These are phyloP conservation scores for Caenorhabditis zanzibari DNA, from an alignment of 2,888 invertebrate genomes.

Conservation along the genomic window DNA sequence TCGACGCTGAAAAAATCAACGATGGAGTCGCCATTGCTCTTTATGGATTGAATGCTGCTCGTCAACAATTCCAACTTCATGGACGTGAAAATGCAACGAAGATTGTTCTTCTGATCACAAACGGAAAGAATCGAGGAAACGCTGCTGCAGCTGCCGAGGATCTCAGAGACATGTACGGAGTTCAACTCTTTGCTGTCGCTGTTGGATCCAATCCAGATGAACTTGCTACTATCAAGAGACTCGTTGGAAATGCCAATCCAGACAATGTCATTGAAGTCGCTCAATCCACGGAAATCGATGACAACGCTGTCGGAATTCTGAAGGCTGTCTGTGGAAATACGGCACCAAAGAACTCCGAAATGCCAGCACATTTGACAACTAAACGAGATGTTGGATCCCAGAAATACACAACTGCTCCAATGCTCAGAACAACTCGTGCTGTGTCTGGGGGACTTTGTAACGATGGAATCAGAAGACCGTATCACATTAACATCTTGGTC, in stretches of 20 bases:
- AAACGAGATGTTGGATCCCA: conserved; percentile 61
- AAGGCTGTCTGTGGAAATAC: conserved; percentile 70
- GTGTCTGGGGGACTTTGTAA: conserved; percentile 75
- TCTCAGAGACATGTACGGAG: conserved; percentile 77
- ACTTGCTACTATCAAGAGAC: conserved; percentile 74
- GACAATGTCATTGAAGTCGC: conserved; percentile 69
- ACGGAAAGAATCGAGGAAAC: conserved; percentile 82
- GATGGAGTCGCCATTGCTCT: conserved; percentile 79
- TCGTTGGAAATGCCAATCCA: conserved; percentile 68
- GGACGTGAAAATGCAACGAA: conserved; percentile 79
- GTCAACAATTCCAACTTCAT: conserved; percentile 82
- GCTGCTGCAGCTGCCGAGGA: conserved; percentile 81
- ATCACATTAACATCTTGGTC: conserved; percentile 77
- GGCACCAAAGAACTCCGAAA: conserved; percentile 52
- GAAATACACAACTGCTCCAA: conserved; percentile 67
- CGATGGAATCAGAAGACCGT: conserved; percentile 78
- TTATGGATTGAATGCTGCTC: conserved; percentile 81
- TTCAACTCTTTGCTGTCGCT: conserved; percentile 80
- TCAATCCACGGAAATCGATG: conserved; percentile 67
- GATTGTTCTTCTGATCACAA: conserved; percentile 81
- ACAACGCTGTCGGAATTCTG: conserved; percentile 62
- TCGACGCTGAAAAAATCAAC: conserved; percentile 77
- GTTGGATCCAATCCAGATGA: conserved; percentile 78
- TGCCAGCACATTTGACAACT: conserved; percentile 61
- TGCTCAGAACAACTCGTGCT: conserved; percentile 76